Base-by-base conservation (phyloP, 2,113 vertebrate genomes). In the Lates calcarifer region DNA sequence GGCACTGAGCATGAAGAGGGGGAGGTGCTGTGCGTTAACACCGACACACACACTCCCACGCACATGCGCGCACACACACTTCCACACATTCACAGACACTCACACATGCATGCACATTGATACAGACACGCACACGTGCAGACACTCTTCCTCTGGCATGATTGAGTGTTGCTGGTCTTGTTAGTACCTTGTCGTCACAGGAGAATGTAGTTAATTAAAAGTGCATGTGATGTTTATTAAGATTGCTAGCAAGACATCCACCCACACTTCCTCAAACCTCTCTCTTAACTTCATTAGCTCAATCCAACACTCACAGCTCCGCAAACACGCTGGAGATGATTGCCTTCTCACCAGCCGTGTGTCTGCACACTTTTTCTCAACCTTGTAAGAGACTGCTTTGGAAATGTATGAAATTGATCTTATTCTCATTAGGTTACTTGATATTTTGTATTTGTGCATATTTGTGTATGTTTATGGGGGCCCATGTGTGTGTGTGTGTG, bases 171-270 rank as follows among this genome's bases (percentile, higher is more conserved):
- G 55, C 56, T 81, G 83, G 87, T 92, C 86, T 91, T 90, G 88
- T 92, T 91, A 90, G 88, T 90, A 90, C 81, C 79, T 91, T 87
- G 87, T 89, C 83, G 58, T 91, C 86, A 83, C 77, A 67, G 74
- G 71, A 89, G 85, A 90, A 89, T 81, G 81, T 85, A 81, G 85
- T 84, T 92, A 89, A 94, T 94, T 92, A 94, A 91, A 92, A 87
- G 85, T 79, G 74, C 69, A 79, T 81, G 83, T 84, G 89, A 89
- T 92, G 84, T 91, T 91, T 91, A 92, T 91, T 91, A 88, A 85
- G 86, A 86, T 81, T 74, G 73, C 84, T 67, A 58, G 78, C 82
- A 72, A 92, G 90, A 84, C 87, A 81, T 75, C 88, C 90, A 18
- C 89, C 90, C 87, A 87, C 93, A 53, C 82, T 63, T 68, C 26